phyloP scores from a whole-genome alignment of 2,888 invertebrate genomes.

The Silvanus unidentatus region DNA sequence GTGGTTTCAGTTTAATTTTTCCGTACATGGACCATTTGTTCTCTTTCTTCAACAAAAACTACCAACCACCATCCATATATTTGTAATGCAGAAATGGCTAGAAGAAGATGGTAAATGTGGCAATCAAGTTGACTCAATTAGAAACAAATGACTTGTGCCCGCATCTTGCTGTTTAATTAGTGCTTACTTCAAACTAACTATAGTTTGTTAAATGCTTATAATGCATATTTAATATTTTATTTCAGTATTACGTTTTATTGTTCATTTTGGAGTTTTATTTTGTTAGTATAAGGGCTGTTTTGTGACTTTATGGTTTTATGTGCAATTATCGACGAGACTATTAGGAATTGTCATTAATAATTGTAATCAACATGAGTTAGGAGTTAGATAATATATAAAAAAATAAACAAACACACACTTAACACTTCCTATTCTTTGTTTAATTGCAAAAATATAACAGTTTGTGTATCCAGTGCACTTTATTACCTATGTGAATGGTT shows the following conservation, averaged over 20 bases:
- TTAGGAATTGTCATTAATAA: no score
- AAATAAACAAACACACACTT: no score
- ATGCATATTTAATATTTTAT: constrained; percentile 33
- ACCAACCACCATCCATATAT: background rate
- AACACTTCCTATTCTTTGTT: no score
- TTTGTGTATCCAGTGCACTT: no score
- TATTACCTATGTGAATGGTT: no score
- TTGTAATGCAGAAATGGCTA: constrained; percentile 7
- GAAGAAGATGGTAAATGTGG: constrained; percentile 1
- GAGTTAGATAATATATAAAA: no score
- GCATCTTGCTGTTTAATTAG: constrained; percentile 37
- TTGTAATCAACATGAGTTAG: no score
- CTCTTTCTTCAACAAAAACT: background rate
- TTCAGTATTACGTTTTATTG: constrained; percentile 4
- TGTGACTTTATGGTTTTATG: no score
- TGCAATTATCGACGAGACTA: no score
- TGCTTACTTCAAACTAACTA: constrained; percentile 31
- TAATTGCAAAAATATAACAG: no score
- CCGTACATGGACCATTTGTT: background rate
- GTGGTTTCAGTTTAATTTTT: no score
- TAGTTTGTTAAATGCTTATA: constrained; percentile 30
- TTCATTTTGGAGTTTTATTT: background rate
- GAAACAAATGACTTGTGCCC: constrained; percentile 37
- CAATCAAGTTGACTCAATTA: constrained; percentile 34
- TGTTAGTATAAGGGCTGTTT: no score